phyloP scores from a whole-genome alignment of 2,797 vertebrate species.

The Clarias laeviceps region DNA sequence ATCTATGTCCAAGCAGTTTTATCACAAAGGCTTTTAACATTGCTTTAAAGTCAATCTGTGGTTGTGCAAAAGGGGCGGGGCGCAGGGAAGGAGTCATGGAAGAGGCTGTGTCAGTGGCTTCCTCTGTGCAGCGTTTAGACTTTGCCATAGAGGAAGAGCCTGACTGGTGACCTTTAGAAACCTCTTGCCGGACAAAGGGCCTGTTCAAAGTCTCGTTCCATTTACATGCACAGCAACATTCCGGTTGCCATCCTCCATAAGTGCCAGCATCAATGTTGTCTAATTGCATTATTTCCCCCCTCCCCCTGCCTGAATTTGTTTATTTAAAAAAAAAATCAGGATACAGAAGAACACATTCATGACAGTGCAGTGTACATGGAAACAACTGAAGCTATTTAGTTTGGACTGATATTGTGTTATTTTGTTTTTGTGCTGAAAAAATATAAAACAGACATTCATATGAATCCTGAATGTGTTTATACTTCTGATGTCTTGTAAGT shows the following conservation, averaged over 20 bases:
- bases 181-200: slow-evolving; percentile 72
- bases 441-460: background rate
- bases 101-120: slow-evolving; percentile 66
- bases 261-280: slow-evolving; percentile 52
- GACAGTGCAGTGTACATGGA: background rate
- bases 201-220: slow-evolving; percentile 69
- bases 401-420: background rate
- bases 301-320: slow-evolving; percentile 6
- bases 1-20: slow-evolving; percentile 30
- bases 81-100: slow-evolving; percentile 60
- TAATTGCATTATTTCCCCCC: slow-evolving; percentile 38
- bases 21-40: slow-evolving; percentile 47
- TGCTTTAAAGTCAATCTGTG: slow-evolving; percentile 49
- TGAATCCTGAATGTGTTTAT: background rate
- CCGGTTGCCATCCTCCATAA: slow-evolving; percentile 57
- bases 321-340: background rate
- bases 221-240: slow-evolving; percentile 71
- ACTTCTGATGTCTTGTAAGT: background rate
- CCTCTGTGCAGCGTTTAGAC: slow-evolving; percentile 60
- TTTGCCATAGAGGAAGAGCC: slow-evolving; percentile 57
- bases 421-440: background rate
- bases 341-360: background rate
- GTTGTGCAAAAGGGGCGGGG: slow-evolving; percentile 55
- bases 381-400: background rate
- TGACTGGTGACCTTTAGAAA: slow-evolving; percentile 65